Conservation (phyloP, 2,888 invertebrate species). For the Zelleria hepariella region DNA sequence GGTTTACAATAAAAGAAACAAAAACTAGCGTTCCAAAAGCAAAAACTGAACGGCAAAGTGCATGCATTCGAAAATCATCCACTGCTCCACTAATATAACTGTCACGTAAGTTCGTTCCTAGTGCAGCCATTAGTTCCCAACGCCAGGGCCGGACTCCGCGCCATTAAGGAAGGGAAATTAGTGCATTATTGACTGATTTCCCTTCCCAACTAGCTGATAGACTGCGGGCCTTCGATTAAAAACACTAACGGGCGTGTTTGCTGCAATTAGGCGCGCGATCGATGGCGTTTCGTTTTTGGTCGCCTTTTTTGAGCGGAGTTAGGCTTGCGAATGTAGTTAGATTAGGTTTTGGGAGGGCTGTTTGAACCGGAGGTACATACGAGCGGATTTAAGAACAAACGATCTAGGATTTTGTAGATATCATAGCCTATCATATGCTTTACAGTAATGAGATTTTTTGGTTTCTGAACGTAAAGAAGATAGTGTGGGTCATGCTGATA, state of each 20-base stretch:
- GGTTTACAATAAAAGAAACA: too few species aligned
- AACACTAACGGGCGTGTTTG: slow-evolving; percentile 32
- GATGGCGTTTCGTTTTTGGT: slow-evolving; percentile 17
- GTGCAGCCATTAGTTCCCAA: not conserved
- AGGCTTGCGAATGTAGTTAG: slow-evolving; percentile 11
- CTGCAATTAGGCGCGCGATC: slow-evolving; percentile 36
- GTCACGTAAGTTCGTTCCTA: not conserved
- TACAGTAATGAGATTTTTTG: too few species aligned
- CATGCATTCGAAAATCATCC: not conserved
- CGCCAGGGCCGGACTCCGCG: slow-evolving; percentile 31
- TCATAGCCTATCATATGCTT: too few species aligned
- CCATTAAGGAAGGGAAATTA: slow-evolving; percentile 70
- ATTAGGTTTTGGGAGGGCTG: not conserved
- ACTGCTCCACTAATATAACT: not conserved
- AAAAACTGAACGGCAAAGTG: not conserved
- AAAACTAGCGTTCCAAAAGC: not conserved
- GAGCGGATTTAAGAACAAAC: not conserved
- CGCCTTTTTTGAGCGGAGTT: slow-evolving; percentile 15
- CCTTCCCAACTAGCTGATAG: slow-evolving; percentile 64
- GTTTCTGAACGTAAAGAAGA: too few species aligned
- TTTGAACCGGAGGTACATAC: not conserved
- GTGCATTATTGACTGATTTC: slow-evolving; percentile 72
- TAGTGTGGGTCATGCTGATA: too few species aligned
- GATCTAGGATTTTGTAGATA: too few species aligned
- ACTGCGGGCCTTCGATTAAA: slow-evolving; percentile 46